Evolutionary conservation across 2,888 invertebrate genomes (phyloP).

Genomic region (Netelia melanura): DNA sequence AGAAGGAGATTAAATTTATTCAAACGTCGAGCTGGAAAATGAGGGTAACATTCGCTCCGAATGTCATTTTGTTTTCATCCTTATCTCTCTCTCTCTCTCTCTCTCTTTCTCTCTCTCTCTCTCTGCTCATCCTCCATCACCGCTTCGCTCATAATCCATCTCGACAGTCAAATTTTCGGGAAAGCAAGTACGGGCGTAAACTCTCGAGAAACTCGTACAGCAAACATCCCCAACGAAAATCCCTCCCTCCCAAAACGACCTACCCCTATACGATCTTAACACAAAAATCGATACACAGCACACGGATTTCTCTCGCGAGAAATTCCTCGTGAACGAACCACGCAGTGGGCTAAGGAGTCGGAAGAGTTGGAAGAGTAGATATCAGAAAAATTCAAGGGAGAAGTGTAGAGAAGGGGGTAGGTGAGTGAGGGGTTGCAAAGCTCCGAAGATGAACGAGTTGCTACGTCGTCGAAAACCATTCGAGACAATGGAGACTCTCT

Average conservation of each 20-base stretch:
- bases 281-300: background rate
- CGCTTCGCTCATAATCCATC: background rate
- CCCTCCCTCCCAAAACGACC: too few relatives aligned
- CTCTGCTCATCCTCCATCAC: background rate
- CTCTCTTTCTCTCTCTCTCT: background rate
- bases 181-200: too few relatives aligned
- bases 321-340: slow-evolving; percentile 3
- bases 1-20: too few relatives aligned
- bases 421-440: background rate
- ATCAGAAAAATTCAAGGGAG: background rate
- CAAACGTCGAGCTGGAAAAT: too few relatives aligned
- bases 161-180: background rate
- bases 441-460: slow-evolving; percentile 35
- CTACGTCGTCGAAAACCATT: slow-evolving; percentile 57
- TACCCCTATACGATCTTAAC: too few relatives aligned
- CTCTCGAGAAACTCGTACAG: too few relatives aligned
- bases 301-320: background rate
- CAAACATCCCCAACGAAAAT: too few relatives aligned
- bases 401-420: background rate
- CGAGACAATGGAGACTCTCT: slow-evolving; percentile 71
- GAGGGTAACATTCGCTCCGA: too few relatives aligned
- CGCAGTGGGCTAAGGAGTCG: background rate
- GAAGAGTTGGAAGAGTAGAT: background rate
- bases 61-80: background rate
- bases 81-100: background rate